Evolutionary conservation across 2,888 invertebrate genomes (phyloP), one percentile per base, ranked within the genome.

Genomic region (Yponomeuta plumbellus): DNA sequence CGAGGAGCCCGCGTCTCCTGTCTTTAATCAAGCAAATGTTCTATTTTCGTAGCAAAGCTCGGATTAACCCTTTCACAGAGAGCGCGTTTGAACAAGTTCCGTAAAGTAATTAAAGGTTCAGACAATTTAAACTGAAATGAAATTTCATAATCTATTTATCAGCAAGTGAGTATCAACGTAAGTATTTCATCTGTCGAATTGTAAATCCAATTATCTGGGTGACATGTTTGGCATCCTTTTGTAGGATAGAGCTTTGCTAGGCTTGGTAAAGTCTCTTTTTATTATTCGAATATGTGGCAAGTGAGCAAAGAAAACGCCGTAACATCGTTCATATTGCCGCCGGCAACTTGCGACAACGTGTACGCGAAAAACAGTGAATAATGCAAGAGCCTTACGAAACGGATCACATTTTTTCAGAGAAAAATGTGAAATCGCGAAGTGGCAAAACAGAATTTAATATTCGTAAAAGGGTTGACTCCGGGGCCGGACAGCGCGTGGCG

Each of bases 371-470:
- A 82, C 80, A 76, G 83, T 84, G 84, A 85, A 85, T 85, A 85
- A 85, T 85, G 81, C 80, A 84, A 80, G 82, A 78, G 77, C 78
- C 76, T 79, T 80, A 81, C 78, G 81, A 80, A 84, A 84, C 83
- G 79, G 80, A 87, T 86, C 83, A 83, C 83, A 83, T 83, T 84
- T 87, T 86, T 85, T 84, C 80, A 79, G 75, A 80, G 80, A 80
- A 83, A 34, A 79, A 86, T 86, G 86, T 86, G 83, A 84, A 88
- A 83, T 86, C 84, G 86, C 84, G 83, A 91, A 90, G 88, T 89
- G 88, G 88, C 89, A 90, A 90, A 91, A 91, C 90, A 90, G 87
- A 90, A 90, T 91, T 90, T 91, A 90, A 91, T 91, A 91, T 91
- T 90, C 88, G 91, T 90, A 84, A 91, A 91, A 90, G 91, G 91